Conservation (phyloP, 2,888 invertebrate genomes). For the Barypeithes pellucidus region DNA sequence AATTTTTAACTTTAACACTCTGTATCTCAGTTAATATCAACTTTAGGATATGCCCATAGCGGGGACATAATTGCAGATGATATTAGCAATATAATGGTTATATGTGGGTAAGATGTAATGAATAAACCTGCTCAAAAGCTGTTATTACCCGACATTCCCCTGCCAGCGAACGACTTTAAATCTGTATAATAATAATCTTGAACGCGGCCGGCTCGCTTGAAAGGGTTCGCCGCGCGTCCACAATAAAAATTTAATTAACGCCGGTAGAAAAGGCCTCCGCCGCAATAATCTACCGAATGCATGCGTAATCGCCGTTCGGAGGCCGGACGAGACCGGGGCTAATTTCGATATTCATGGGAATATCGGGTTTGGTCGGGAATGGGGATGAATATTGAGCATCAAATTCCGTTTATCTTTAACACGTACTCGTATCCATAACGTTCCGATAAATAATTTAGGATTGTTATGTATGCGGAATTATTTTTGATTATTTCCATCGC, state of each 20-base stretch:
- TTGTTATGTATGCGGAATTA: no score
- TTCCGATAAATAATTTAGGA: no score
- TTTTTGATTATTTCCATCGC: no score
- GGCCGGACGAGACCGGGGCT: conserved; percentile 54
- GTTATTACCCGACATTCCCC: conserved; percentile 41
- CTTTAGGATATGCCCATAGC: no score
- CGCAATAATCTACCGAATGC: conserved; percentile 33
- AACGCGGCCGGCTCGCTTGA: conserved; percentile 30
- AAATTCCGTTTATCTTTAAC: not conserved
- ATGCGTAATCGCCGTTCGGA: conserved; percentile 29
- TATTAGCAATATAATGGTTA: no score
- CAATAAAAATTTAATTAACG: conserved; percentile 53
- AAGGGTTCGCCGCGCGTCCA: conserved; percentile 45
- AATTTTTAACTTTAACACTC: no score
- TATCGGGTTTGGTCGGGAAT: conserved; percentile 11
- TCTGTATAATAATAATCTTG: conserved; percentile 47
- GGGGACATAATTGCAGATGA: no score
- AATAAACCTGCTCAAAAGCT: conserved; percentile 21
- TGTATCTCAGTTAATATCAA: no score
- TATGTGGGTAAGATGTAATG: no score
- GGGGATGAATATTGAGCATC: conserved; percentile 30
- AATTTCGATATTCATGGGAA: conserved; percentile 63
- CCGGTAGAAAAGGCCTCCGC: conserved; percentile 37
- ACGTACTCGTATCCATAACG: no score
- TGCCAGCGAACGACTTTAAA: conserved; percentile 46